Evolutionary conservation across 35 echinoderm and acorn worm species (phyloP).

Genomic region (Apostichopus japonicus): DNA sequence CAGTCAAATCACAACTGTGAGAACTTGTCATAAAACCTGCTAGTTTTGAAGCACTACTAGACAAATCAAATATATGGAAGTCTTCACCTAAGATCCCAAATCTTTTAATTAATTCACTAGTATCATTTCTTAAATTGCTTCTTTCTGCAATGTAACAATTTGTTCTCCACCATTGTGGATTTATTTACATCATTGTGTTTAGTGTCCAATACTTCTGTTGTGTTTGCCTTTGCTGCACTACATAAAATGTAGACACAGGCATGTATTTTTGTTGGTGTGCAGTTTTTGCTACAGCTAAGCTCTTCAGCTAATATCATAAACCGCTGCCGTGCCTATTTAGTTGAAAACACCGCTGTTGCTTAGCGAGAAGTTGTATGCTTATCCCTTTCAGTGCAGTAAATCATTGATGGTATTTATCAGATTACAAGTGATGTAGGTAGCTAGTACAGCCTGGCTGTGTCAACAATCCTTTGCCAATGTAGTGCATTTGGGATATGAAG

Average conservation of each 20-base stretch:
- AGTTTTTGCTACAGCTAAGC: constrained; percentile 6
- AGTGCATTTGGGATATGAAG: neutral
- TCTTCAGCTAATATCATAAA: constrained; percentile 55
- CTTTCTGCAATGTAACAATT: neutral
- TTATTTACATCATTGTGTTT: neutral
- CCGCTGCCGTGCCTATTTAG: constrained; percentile 18
- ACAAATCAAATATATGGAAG: no score
- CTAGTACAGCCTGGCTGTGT: constrained; percentile 51
- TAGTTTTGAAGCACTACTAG: no score
- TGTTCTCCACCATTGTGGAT: neutral
- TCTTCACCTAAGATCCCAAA: no score
- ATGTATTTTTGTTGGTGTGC: constrained; percentile 1
- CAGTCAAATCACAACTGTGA: no score
- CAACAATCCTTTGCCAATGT: constrained; percentile 25
- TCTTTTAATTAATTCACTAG: no score
- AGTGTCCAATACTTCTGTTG: neutral
- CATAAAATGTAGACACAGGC: constrained; percentile 28
- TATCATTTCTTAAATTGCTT: neutral
- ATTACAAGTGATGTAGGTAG: constrained; percentile 46
- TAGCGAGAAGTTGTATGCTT: constrained; percentile 36
- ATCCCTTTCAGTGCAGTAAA: constrained; percentile 22
- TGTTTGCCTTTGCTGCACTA: neutral
- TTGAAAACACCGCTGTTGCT: constrained; percentile 23
- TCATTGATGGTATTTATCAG: constrained; percentile 40
- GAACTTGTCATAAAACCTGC: no score